Base-by-base conservation (phyloP, 2,888 invertebrate genomes). In the Ornithoptera alexandrae region DNA sequence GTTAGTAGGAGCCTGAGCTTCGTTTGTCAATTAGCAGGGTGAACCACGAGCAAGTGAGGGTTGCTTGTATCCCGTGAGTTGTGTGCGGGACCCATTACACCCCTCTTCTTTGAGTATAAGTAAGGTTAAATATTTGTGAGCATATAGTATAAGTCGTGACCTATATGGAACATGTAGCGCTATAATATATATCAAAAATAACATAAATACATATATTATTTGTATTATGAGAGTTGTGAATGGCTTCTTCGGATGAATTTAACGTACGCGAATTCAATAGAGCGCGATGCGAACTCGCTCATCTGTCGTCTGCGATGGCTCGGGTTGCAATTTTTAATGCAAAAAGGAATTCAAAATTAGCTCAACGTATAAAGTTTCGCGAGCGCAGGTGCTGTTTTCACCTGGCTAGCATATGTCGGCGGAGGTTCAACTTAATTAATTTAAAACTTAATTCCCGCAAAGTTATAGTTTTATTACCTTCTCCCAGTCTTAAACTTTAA, bases 321-420 rank as follows among this genome's bases (percentile, higher is more conserved):
- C 88, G 74, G 82, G 87, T 92, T 92, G 85, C 92, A 84, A 83
- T 81, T 77, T 78, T 75, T 80, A 70, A 74, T 68, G 61, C 67
- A 70, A 69, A 71, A 78, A 78, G 81, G 71, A 67, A 74, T 74
- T 75, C 69, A 83, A 84, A 88, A 84, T 82, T 84, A 81, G 84
- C 85, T 82, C 80, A 75, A 77, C 81, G 83, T 90, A 92, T 92
- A 89, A 89, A 87, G 82, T 92, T 92, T 89, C 91, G 79, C 84
- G 78, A 82, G 84, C 77, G 77, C 79, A 80, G 86, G 92, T 92
- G 92, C 90, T 91, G 90, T 78, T 74, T 81, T 85, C 91, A 92
- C 89, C 92, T 91, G 92, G 88, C 79, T 80, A 81, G 81, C 90
- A 88, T 88, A 84, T 89, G 88, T 86, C 85, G 78, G 78, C 76